Percentiles rank a stretch among this genome's conserved stretches.
Evolutionary conservation across 2,113 vertebrate genomes (phyloP).

Genomic region (Silurus glanis): DNA sequence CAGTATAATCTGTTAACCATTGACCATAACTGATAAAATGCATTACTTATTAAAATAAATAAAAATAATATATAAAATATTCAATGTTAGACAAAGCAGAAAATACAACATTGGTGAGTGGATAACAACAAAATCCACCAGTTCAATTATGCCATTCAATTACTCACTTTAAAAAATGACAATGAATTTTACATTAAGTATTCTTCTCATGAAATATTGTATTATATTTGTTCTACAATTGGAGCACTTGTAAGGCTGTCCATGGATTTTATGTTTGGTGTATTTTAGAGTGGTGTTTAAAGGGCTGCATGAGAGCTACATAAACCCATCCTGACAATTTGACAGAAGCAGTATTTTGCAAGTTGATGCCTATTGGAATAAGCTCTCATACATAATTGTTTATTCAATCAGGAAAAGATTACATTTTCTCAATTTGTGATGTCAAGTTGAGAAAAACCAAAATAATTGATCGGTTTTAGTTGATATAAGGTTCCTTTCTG

Average conservation of each 20-base stretch:
- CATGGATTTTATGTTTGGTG: not conserved
- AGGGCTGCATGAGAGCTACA: too few species aligned
- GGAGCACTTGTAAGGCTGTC: not conserved
- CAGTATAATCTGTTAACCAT: not conserved
- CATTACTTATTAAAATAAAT: not conserved
- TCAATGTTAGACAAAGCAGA: not conserved
- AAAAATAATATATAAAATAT: not conserved
- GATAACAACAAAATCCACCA: not conserved
- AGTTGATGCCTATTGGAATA: too few species aligned
- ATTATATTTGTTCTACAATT: not conserved
- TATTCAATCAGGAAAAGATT: too few species aligned
- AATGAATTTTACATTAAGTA: not conserved
- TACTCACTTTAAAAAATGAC: not conserved
- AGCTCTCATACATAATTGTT: too few species aligned
- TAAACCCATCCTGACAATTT: too few species aligned
- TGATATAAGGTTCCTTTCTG: too few species aligned
- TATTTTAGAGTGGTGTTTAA: too few species aligned
- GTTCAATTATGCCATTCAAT: not conserved
- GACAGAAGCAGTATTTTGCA: too few species aligned
- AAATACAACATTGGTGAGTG: not conserved
- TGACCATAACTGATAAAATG: too few species aligned
- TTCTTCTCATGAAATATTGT: not conserved
- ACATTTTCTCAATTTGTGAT: too few species aligned
- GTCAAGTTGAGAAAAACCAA: too few species aligned
- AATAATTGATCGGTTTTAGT: too few species aligned